Base-by-base conservation (phyloP, 2,113 vertebrate species). In the Malurus cyaneus region DNA sequence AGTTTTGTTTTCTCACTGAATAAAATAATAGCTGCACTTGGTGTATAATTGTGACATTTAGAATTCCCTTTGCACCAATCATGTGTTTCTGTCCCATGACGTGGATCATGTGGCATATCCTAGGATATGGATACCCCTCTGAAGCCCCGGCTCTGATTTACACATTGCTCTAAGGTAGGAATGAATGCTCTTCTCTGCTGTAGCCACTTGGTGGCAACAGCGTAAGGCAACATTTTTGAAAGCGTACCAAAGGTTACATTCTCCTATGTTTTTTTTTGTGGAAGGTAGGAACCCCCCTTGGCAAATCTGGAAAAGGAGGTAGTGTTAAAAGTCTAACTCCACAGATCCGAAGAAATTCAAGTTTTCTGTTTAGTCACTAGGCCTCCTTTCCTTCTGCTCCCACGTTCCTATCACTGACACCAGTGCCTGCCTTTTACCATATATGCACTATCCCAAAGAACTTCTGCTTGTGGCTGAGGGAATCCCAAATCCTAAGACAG, bases 181-280 rank as follows among this genome's bases (percentile, higher is more conserved):
- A 6, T 2, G 19, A 39, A 36, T 34, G 64, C 14, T 83, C 9
- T 86, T 88, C 54, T 61, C 64, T 57, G 17, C 42, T 65, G 50
- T 64, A 73, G 62, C 80, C 80, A 83, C 83, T 69, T 86, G 93
- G 86, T 80, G 83, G 86, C 89, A 91, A 86, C 46, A 93, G 86
- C 6, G 29, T 23, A 56, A 82, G 80, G 71, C n/a, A 86, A 12
- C 47, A n/a, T 18, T 16, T n/a, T 46, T 65, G 36, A 36, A 53
- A 46, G 53, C 1, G 18, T 7, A 31, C 34, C 56, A n/a, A 47
- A 65, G 53, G 11, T 29, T 46, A 1, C n/a, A 6, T 5, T 61
- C 77, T 24, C 23, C 25, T 4, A 0, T 34, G 39, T 7, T 85
- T n/a, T n/a, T n/a, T n/a, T n/a, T 41, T n/a, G 32, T 32, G 41